Evolutionary conservation across 2,888 invertebrate genomes (phyloP), one percentile per base, ranked within the genome.

Genomic region (Cryptophagus acutangulus): DNA sequence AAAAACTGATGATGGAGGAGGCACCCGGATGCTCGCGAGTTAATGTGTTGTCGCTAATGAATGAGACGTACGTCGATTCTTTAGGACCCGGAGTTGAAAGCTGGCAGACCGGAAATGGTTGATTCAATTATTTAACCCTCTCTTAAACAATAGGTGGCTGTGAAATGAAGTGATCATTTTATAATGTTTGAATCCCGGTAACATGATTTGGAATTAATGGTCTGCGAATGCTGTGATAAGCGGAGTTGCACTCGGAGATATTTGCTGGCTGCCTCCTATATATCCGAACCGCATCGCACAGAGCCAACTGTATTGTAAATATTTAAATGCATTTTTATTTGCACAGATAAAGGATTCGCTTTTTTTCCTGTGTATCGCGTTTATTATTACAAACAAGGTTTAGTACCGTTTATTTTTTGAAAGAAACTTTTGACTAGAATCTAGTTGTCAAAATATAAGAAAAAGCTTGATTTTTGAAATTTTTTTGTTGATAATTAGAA

Each of bases 91-190:
- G 17, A 8, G 26, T 33, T 40, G 26, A 26, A 31, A 31, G 42
- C 52, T 48, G 55, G 47, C 56, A 57, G 57, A 57, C 59, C 58
- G 61, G 58, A 61, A 59, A 57, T 55, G 58, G 56, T 57, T 64
- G 65, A 70, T 68, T 68, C 69, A 69, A 70, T 70, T 70, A 70
- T 70, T 69, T 70, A 70, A 70, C 70, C 70, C 70, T 69, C 69
- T 70, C 69, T 69, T 67, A 69, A 69, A 70, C 69, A 70, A 70
- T 70, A 70, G 70, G 69, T 69, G 69, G 68, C 61, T 66, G 69
- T 70, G 69, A 70, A 70, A 70, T 69, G 70, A 69, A 69, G 67
- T 66, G 68, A 67, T 68, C 66, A 67, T 70, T 70, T 69, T 70
- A 68, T 69, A 70, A 69, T 69, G 69, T 69, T 69, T 69, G 68